These are phyloP conservation scores for Cheumatopsyche charites DNA, from an alignment of 1,140 invertebrate genomes.

Conservation along the genomic window DNA sequence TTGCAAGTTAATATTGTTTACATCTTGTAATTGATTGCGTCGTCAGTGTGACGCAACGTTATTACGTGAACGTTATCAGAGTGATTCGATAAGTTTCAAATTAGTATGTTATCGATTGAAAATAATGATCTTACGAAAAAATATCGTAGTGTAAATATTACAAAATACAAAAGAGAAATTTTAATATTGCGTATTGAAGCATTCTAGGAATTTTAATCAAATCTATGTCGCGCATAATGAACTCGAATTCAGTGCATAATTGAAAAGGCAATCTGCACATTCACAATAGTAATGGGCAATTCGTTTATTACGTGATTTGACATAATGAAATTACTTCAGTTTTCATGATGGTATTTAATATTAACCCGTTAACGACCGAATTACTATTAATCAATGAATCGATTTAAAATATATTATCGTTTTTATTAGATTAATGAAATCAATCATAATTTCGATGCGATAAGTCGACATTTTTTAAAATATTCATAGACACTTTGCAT, in stretches of 20 bases:
- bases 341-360: background rate
- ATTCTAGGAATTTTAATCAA: constrained; percentile 20
- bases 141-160: no score
- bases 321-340: background rate
- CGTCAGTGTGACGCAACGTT: no score
- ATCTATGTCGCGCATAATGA: constrained; percentile 9
- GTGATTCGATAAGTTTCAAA: no score
- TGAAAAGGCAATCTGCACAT: constrained; percentile 13
- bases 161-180: no score
- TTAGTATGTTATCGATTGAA: no score
- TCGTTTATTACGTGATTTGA: background rate
- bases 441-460: background rate
- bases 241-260: constrained; percentile 12
- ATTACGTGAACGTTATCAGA: no score
- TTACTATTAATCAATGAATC: background rate
- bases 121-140: no score
- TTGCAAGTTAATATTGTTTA: no score
- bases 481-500: background rate
- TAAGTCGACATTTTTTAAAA: background rate
- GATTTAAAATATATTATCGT: background rate
- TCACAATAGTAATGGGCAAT: background rate
- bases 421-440: background rate
- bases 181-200: no score
- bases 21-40: no score
- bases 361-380: background rate